Conservation (phyloP, 2,797 vertebrate species). For the Otolemur crassicaudatus region DNA sequence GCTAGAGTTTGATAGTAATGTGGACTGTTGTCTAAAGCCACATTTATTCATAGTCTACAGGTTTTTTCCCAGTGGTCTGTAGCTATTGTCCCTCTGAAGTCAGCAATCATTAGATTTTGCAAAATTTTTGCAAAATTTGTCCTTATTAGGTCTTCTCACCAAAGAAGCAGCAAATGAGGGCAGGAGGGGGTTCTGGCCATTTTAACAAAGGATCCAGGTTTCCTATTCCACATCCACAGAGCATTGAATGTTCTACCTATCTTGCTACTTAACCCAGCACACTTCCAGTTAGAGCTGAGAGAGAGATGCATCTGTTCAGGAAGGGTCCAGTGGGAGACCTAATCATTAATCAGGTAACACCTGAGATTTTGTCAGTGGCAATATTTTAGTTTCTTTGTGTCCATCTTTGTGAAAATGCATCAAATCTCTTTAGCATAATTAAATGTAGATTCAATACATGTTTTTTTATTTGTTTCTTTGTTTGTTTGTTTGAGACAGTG, state of each 20-base stretch:
- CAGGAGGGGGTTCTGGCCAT: not conserved
- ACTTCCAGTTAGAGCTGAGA: not conserved
- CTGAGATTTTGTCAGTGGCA: not conserved
- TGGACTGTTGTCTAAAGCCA: not conserved
- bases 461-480: not conserved
- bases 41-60: not conserved
- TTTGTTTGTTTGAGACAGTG: no score
- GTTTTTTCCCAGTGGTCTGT: not conserved
- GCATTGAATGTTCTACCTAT: not conserved
- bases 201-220: not conserved
- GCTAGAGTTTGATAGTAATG: slow-evolving; percentile 3
- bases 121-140: not conserved
- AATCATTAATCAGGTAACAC: not conserved
- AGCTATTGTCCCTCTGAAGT: slow-evolving; percentile 41
- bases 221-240: not conserved
- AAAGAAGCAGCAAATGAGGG: not conserved
- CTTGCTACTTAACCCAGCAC: not conserved
- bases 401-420: not conserved
- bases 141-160: not conserved
- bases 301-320: not conserved
- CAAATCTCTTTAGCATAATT: slow-evolving; percentile 21
- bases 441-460: not conserved
- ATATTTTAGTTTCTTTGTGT: not conserved
- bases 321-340: not conserved
- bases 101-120: not conserved